A percentile compares a stretch with the other conserved stretches of the same genome.
phyloP scores from a whole-genome alignment of 2,888 invertebrate species.

The Cephus rjabovi region DNA sequence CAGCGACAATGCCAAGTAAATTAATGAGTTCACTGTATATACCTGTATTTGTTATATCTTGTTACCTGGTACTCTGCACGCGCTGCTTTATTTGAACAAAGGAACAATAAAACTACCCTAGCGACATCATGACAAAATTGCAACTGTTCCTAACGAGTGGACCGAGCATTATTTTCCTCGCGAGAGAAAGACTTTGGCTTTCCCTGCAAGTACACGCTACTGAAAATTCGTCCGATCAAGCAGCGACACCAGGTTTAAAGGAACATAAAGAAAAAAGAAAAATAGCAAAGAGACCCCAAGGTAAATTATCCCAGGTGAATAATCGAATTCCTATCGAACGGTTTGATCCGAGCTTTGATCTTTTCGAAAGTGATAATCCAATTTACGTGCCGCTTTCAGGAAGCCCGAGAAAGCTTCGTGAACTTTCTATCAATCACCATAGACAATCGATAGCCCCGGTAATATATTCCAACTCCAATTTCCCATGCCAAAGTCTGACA shows the following conservation, averaged over 20 bases:
- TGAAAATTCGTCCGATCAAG: background rate
- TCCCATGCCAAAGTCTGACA: background rate
- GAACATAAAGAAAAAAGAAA: background rate
- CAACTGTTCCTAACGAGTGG: background rate
- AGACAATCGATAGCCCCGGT: constrained; percentile 37
- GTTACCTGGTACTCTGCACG: background rate
- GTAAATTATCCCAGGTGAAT: background rate
- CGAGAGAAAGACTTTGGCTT: background rate
- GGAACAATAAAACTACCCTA: background rate
- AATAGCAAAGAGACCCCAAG: background rate
- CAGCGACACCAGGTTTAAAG: background rate
- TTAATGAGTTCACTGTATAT: background rate
- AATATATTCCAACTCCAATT: constrained; percentile 12
- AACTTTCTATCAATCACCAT: constrained; percentile 45
- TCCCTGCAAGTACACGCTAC: background rate
- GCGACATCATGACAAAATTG: background rate
- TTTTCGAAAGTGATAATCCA: constrained; percentile 37
- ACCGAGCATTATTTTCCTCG: background rate
- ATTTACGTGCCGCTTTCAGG: constrained; percentile 41
- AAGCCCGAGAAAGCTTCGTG: constrained; percentile 27
- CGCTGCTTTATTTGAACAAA: background rate
- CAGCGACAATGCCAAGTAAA: background rate
- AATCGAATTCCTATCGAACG: background rate
- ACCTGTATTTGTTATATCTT: background rate
- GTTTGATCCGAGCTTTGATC: background rate